Evolutionary conservation across 37 sponge, comb jelly and placozoan species (phyloP), one percentile per base, ranked within the genome.

Genomic region (Petrosia ficiformis): DNA sequence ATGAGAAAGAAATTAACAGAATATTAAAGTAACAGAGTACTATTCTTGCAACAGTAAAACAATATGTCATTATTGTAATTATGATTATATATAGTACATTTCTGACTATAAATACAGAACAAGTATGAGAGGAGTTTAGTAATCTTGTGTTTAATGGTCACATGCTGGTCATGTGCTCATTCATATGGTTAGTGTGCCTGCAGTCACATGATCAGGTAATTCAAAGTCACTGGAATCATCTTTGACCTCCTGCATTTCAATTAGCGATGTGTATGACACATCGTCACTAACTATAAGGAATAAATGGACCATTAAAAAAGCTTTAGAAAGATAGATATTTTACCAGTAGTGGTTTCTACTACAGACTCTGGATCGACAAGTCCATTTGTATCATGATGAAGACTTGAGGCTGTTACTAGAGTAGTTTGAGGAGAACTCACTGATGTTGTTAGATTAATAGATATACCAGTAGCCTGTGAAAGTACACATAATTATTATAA

Each of bases 211-310:
- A 1, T 86, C 86, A 42, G 90, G 90, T 10, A 89, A 84, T 61
- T 89, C 90, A 75, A 89, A 89, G 38, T 89, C 90, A 80, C 90
- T 89, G n/a, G 90, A 84, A 30, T 89, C 90, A 56, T 89, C 90
- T 2, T 65, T 54, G 31, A 88, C 89, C 30, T 86, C 86, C 6
- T 83, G 80, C 34, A 83, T 68, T 0, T 74, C 81, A 31, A 84
- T 84, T 29, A 80, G 56, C 34, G 80, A 64, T 44, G 85, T 71
- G 61, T 84, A 80, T 1, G 83, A 78, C 61, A 89, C 81, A 8
- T 84, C 90, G 2, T 79, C 90, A 67, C 38, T 40, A 37, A 78
- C 80, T 79, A 75, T 8, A 58, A 41, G 3, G 28, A 63, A 33
- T 22, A n/a, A 61, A 6, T 5, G 26, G n/a, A n/a, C 11, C 28